phyloP scores from a whole-genome alignment of 2,888 invertebrate genomes.

The Ophion ventricosus region DNA sequence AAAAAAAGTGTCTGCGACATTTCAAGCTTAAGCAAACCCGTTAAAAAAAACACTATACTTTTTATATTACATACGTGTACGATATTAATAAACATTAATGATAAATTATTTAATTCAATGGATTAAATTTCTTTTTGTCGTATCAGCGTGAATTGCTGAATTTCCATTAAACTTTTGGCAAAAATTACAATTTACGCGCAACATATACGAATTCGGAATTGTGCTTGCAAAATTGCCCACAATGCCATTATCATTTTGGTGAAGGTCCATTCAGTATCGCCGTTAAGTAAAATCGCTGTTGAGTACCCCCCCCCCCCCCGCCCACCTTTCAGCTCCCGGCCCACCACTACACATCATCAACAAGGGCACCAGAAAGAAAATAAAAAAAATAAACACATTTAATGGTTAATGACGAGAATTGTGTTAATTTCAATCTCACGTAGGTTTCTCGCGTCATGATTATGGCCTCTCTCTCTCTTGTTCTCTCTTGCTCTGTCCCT shows the following conservation, averaged over 20 bases:
- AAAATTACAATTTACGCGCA: background rate
- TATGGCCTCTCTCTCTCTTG: background rate
- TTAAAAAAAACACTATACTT: background rate
- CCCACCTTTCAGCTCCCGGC: background rate
- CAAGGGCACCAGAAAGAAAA: background rate
- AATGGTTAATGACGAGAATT: conserved; percentile 10
- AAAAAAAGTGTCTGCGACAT: too few species aligned
- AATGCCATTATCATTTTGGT: background rate
- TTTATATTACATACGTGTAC: background rate
- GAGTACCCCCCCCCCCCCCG: background rate
- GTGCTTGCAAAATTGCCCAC: background rate
- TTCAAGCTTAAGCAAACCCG: too few species aligned
- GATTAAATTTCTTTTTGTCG: background rate
- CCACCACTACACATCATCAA: background rate
- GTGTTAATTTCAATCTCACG: conserved; percentile 31
- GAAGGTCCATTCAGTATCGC: background rate
- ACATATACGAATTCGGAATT: background rate
- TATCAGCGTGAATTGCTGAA: background rate
- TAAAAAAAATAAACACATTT: conserved; percentile 19
- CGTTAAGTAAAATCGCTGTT: background rate
- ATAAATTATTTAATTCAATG: too few species aligned
- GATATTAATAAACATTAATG: background rate
- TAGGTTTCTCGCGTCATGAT: conserved; percentile 16
- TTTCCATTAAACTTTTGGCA: background rate
- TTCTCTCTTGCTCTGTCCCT: background rate